Base-by-base conservation (phyloP, 2,113 vertebrate species). In the Cyanoliseus patagonus region DNA sequence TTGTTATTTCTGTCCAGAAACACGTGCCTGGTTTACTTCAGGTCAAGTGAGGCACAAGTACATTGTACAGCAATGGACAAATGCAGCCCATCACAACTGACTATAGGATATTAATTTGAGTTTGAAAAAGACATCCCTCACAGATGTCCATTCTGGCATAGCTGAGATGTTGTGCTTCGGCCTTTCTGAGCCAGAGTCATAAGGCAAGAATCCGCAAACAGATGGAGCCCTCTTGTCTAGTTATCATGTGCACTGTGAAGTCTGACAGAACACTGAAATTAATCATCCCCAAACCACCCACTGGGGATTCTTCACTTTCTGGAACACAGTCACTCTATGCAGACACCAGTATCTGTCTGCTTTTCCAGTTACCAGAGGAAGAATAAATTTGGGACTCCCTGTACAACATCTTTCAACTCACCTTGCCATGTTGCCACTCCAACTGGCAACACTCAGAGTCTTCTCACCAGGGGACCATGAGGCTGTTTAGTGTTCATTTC, bases 111-210 rank as follows among this genome's bases (percentile, higher is more conserved):
- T 90, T 94, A 55, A 73, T 69, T 57, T 35, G 57, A 59, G 57
- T 24, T 86, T 22, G 31, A 70, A 84, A 88, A 77, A 94, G 47
- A 66, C 20, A 79, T 95, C 80, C 76, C 33, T 76, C 69, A 42
- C 97, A 97, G 96, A 93, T 96, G 95, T 96, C 90, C 77, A 62
- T 95, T 95, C 92, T 97, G 95, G 97, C 94, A 81, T 59, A 33
- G 51, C 23, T 91, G 33, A 64, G 70, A 62, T 30, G 51, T 75
- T 95, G 67, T 72, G 81, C 66, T 94, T 90, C 11, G 11, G 88
- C 79, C 88, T 63, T 77, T 81, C 76, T 77, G 49, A 96, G 78
- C 37, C 81, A 92, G 57, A 84, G 63, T 95, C 92, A 94, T 59
- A 70, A 92, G 72, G 64, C 93, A 83, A 81, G 90, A 89, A 97